A percentile compares a stretch with the other conserved stretches of the same genome.
phyloP scores from a whole-genome alignment of 2,888 invertebrate species.

The Copidosoma aretas region DNA sequence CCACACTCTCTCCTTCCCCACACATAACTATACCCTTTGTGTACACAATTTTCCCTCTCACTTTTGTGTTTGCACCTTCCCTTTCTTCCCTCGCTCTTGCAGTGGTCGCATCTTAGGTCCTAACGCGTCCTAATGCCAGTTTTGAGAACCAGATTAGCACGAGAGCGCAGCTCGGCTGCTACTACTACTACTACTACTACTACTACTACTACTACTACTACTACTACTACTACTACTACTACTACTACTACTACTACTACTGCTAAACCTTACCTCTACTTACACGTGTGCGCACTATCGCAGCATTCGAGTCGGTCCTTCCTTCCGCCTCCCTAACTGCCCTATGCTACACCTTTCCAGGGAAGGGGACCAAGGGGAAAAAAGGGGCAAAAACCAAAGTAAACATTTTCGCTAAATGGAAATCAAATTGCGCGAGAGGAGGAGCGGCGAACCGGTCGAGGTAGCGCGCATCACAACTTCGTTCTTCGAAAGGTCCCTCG shows the following conservation, averaged over 20 bases:
- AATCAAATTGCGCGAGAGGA: constrained; percentile 42
- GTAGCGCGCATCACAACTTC: background rate
- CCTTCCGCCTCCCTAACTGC: constrained; percentile 18
- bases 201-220: too few relatives aligned
- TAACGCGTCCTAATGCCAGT: constrained; percentile 16
- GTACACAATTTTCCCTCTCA: too few relatives aligned
- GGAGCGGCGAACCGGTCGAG: constrained; percentile 17
- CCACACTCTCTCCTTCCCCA: background rate
- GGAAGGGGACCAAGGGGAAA: background rate
- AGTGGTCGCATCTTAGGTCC: background rate
- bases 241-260: too few relatives aligned
- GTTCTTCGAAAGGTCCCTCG: background rate
- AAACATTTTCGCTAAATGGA: constrained; percentile 37
- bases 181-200: too few relatives aligned
- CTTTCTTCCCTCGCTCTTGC: constrained; percentile 5
- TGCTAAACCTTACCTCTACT: background rate
- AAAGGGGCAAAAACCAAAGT: constrained; percentile 26
- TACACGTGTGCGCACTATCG: background rate
- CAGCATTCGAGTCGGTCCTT: constrained; percentile 5
- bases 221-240: too few relatives aligned
- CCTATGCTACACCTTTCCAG: background rate
- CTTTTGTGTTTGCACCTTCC: background rate
- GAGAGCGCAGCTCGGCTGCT: background rate
- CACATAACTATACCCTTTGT: background rate
- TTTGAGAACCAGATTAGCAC: constrained; percentile 35